Percentiles rank a stretch among this genome's conserved stretches.
phyloP scores from a whole-genome alignment of 2,113 vertebrate species.

The Gorsachius goisagi region DNA sequence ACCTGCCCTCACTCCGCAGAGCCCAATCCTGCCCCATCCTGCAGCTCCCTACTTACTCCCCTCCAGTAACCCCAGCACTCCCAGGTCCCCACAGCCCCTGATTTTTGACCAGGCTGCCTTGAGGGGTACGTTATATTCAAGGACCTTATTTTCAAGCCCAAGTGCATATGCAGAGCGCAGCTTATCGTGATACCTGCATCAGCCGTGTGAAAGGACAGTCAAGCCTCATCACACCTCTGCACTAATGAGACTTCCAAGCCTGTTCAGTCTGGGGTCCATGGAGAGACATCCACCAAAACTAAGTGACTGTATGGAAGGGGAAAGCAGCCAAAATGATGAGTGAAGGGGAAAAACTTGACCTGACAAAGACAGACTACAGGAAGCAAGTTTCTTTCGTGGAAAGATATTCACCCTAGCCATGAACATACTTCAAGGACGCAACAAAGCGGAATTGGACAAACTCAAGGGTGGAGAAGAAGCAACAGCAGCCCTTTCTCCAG shows the following conservation, averaged over 20 bases:
- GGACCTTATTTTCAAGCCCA: fast-evolving
- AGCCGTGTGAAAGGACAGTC: fast-evolving
- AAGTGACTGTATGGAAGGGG: fast-evolving
- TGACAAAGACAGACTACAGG: background rate
- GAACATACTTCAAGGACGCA: fast-evolving
- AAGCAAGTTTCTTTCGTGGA: fast-evolving
- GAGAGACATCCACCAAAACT: background rate
- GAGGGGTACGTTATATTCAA: fast-evolving
- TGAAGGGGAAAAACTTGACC: background rate
- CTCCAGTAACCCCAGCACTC: background rate
- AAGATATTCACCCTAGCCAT: fast-evolving
- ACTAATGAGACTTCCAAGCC: fast-evolving
- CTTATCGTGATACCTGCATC: fast-evolving
- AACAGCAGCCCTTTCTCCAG: fast-evolving
- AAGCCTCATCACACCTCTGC: fast-evolving
- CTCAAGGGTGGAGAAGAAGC: fast-evolving
- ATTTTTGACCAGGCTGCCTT: background rate
- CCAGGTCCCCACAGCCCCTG: background rate
- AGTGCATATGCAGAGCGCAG: background rate
- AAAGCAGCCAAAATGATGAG: background rate
- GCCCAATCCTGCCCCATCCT: background rate
- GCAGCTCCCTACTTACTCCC: background rate
- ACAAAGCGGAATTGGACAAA: fast-evolving
- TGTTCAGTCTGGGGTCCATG: background rate
- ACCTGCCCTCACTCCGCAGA: background rate